phyloP scores from a whole-genome alignment of 2,888 invertebrate genomes.

The Phortica magna region DNA sequence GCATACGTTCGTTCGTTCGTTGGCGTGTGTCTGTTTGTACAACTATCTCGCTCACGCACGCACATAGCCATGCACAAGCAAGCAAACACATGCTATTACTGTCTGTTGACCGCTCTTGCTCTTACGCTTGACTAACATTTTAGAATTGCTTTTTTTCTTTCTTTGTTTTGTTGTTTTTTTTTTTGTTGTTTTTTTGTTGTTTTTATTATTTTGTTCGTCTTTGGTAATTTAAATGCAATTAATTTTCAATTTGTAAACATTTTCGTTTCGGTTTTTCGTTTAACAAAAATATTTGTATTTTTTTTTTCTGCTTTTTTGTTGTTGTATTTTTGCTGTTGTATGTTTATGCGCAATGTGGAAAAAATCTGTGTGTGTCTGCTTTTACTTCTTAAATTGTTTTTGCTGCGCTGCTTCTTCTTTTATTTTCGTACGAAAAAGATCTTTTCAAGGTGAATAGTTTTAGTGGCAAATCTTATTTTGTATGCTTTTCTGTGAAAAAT shows the following conservation, averaged over 20 bases:
- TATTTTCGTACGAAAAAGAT: not conserved
- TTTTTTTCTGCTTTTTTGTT: constrained; percentile 32
- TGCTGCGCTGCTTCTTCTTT: not conserved
- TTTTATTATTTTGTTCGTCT: constrained; percentile 37
- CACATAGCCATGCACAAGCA: not conserved
- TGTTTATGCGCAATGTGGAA: constrained; percentile 16
- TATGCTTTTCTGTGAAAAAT: constrained; percentile 1
- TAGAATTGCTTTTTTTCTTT: not conserved
- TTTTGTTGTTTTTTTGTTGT: not conserved
- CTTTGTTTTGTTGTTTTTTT: not conserved
- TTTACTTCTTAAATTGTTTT: not conserved
- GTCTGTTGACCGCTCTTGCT: too few species aligned
- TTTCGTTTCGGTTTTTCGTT: constrained; percentile 38
- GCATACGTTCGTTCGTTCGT: not conserved
- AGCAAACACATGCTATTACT: too few species aligned
- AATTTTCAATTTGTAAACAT: constrained; percentile 62
- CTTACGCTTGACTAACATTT: not conserved
- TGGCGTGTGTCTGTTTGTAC: not conserved
- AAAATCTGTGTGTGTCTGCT: not conserved
- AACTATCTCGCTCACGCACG: not conserved
- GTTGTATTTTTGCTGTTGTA: constrained; percentile 35
- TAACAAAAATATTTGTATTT: constrained; percentile 41
- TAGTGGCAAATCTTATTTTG: not conserved
- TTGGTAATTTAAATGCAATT: constrained; percentile 66
- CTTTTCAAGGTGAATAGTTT: constrained; percentile 11